Percentiles rank a stretch among this genome's conserved stretches.
phyloP scores from a whole-genome alignment of 2,888 invertebrate species.

The Oscheius sp. region DNA sequence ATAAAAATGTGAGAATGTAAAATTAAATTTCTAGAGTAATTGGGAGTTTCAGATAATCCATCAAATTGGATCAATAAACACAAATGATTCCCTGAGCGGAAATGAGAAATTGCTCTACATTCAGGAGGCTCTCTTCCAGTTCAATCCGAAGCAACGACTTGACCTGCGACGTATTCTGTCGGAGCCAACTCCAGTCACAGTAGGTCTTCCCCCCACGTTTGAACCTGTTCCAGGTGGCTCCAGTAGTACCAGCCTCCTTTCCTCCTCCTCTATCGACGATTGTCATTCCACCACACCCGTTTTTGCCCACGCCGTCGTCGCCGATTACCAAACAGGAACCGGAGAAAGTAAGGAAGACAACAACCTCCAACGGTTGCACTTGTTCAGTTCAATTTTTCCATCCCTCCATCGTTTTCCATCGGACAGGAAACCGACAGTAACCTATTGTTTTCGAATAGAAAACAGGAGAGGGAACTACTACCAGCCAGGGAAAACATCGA shows the following conservation, averaged over 20 bases:
- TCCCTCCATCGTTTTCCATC: conserved; percentile 15
- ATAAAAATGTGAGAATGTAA: not conserved
- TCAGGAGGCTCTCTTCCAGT: not conserved
- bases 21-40: not conserved
- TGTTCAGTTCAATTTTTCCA: conserved; percentile 2
- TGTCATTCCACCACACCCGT: not conserved
- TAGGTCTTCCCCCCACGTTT: not conserved
- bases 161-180: not conserved
- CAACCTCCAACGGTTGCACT: not conserved
- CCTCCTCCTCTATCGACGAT: not conserved
- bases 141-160: not conserved
- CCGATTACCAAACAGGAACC: conserved; percentile 4
- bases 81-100: conserved; percentile 36
- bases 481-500: not conserved
- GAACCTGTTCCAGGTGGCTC: not conserved
- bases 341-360: too few relatives aligned
- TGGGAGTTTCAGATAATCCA: conserved; percentile 14
- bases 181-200: not conserved
- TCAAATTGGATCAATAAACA: conserved; percentile 13
- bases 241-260: not conserved
- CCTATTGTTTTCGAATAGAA: conserved; percentile 8
- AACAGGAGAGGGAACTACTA: conserved; percentile 13
- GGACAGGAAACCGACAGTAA: not conserved
- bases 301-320: not conserved
- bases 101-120: conserved; percentile 35